Percentiles rank a stretch among this genome's conserved stretches.
phyloP scores from a whole-genome alignment of 2,888 invertebrate genomes.

The Folsomia manolachei region DNA sequence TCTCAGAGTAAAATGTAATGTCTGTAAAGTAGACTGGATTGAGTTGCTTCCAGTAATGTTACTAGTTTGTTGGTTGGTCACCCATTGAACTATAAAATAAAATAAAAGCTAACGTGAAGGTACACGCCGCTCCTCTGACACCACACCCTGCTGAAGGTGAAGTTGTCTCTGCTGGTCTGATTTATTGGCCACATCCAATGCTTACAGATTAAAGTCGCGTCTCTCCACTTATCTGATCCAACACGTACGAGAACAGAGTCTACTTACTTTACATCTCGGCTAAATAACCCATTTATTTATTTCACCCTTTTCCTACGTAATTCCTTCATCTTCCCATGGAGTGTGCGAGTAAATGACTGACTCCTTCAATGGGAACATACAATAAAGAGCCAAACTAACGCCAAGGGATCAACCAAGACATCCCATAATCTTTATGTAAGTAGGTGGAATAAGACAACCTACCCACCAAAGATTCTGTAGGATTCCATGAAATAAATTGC shows the following conservation, averaged over 20 bases:
- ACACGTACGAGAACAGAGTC: background rate
- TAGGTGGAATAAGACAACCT: too few species aligned
- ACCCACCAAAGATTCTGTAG: too few species aligned
- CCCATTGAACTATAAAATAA: background rate
- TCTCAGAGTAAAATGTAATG: background rate
- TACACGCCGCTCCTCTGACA: constrained; percentile 8
- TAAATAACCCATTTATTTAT: background rate
- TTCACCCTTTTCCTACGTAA: too few species aligned
- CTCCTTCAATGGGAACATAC: too few species aligned
- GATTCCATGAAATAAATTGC: too few species aligned
- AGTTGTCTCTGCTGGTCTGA: constrained; percentile 45
- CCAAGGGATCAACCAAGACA: too few species aligned
- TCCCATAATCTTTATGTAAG: too few species aligned
- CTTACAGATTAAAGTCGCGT: constrained; percentile 10
- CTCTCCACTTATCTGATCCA: constrained; percentile 4
- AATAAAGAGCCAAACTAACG: too few species aligned
- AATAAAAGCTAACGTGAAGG: constrained; percentile 2
- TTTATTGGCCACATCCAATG: constrained; percentile 45
- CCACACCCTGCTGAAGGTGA: constrained; percentile 45
- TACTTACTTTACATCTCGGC: background rate
- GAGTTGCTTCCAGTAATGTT: background rate
- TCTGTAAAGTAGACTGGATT: background rate
- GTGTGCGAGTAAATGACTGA: too few species aligned
- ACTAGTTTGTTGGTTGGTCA: too few species aligned
- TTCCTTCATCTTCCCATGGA: too few species aligned